Evolutionary conservation across 2,888 invertebrate genomes (phyloP).

Genomic region (Miltochrista miniata): DNA sequence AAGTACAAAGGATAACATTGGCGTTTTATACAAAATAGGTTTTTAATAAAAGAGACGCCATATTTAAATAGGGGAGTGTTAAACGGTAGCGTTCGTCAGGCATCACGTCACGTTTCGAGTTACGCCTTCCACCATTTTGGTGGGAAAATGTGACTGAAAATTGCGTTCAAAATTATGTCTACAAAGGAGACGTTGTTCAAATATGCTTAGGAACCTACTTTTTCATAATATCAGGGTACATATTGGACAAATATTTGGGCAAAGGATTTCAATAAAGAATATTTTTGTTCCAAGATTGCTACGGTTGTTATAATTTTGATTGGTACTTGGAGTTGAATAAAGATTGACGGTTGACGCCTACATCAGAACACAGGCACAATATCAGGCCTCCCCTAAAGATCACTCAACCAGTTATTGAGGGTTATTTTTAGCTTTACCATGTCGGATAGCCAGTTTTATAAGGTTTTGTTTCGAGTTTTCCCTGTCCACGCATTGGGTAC

Average conservation of each 20-base stretch:
- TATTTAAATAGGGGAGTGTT: constrained; percentile 72
- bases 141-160: constrained; percentile 67
- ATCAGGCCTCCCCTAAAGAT: too few relatives aligned
- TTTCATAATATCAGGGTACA: constrained; percentile 31
- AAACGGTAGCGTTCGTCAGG: constrained; percentile 49
- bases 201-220: constrained; percentile 23
- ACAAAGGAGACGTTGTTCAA: constrained; percentile 32
- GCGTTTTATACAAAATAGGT: constrained; percentile 46
- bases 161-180: constrained; percentile 44
- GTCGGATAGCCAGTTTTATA: too few relatives aligned
- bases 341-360: too few relatives aligned
- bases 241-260: constrained; percentile 16
- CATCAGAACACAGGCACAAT: too few relatives aligned
- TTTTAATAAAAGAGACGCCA: constrained; percentile 59
- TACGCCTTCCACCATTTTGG: constrained; percentile 68
- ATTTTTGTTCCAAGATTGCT: too few relatives aligned
- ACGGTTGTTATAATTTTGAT: too few relatives aligned
- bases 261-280: too few relatives aligned
- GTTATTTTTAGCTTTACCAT: too few relatives aligned
- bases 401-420: too few relatives aligned
- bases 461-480: too few relatives aligned
- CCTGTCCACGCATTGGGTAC: constrained; percentile 9
- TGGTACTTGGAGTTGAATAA: too few relatives aligned
- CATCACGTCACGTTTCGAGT: constrained; percentile 73
- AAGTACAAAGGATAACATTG: too few relatives aligned